These are phyloP conservation scores for Myotis davidii DNA, from an alignment of 2,113 vertebrate genomes.

Conservation along the genomic window DNA sequence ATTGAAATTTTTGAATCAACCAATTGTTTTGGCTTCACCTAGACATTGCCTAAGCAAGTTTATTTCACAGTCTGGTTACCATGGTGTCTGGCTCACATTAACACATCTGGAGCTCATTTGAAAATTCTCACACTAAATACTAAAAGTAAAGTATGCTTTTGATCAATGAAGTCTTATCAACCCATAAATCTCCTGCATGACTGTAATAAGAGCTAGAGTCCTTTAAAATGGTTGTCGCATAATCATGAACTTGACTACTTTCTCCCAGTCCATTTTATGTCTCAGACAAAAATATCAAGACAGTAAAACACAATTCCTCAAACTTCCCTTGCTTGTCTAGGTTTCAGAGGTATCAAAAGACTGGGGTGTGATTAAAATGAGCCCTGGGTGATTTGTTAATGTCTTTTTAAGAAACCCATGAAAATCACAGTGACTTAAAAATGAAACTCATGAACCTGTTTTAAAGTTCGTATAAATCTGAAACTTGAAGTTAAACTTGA, in stretches of 20 bases:
- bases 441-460: constrained; percentile 60
- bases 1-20: constrained; percentile 10
- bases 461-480: constrained; percentile 65
- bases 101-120: constrained; percentile 41
- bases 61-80: constrained; percentile 33
- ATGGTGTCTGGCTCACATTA: constrained; percentile 9
- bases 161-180: constrained; percentile 35
- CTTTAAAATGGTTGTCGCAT: neutral
- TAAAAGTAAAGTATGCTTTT: constrained; percentile 52
- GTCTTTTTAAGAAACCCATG: constrained; percentile 56
- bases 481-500: constrained; percentile 64
- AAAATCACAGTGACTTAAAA: constrained; percentile 70
- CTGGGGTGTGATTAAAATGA: constrained; percentile 15
- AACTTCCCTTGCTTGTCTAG: constrained; percentile 25
- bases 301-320: neutral
- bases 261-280: neutral
- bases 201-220: neutral
- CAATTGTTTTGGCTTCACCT: neutral
- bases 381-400: constrained; percentile 32
- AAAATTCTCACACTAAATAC: constrained; percentile 51
- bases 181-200: neutral
- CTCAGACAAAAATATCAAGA: constrained; percentile 12
- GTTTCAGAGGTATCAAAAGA: constrained; percentile 20
- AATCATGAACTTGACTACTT: neutral
- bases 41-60: neutral